Conservation (phyloP, 2,113 vertebrate species). For the Eulemur rufifrons region DNA sequence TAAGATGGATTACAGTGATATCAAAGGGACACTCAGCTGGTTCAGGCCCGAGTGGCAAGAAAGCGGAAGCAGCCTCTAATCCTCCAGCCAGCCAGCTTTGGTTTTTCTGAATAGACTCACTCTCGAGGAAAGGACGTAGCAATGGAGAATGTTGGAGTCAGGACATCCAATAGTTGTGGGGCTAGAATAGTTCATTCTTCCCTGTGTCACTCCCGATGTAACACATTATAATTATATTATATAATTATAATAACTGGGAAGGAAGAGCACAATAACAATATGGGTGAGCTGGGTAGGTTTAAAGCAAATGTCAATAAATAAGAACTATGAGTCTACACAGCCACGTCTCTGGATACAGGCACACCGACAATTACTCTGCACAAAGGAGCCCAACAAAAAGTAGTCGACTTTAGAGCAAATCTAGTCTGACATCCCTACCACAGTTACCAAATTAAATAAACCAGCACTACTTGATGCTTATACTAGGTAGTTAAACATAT, state of each 20-base stretch:
- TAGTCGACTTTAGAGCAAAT: not conserved
- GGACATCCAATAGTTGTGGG: not conserved
- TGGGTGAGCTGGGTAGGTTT: fast-evolving
- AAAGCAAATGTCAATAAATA: not conserved
- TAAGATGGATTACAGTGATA: constrained; percentile 63
- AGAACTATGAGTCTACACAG: fast-evolving
- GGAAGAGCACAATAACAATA: not conserved
- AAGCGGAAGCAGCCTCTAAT: constrained; percentile 6
- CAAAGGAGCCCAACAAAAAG: not conserved
- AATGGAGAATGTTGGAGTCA: not conserved
- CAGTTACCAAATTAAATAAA: not conserved
- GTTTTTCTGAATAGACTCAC: not conserved
- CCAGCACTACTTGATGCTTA: not conserved
- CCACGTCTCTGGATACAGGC: not conserved
- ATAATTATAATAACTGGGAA: not conserved
- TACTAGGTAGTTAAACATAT: not conserved
- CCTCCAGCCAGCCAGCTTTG: not conserved
- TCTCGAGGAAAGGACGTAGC: not conserved
- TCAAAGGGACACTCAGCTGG: constrained; percentile 7
- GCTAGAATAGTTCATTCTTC: not conserved
- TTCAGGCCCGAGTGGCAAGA: not conserved
- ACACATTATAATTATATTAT: no score
- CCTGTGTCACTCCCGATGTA: not conserved
- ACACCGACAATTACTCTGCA: fast-evolving
- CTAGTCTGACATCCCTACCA: no score